Percentiles rank a stretch among this genome's conserved stretches.
These are phyloP conservation scores for Carassius auratus DNA, from an alignment of 2,113 vertebrate genomes.

Conservation along the genomic window DNA sequence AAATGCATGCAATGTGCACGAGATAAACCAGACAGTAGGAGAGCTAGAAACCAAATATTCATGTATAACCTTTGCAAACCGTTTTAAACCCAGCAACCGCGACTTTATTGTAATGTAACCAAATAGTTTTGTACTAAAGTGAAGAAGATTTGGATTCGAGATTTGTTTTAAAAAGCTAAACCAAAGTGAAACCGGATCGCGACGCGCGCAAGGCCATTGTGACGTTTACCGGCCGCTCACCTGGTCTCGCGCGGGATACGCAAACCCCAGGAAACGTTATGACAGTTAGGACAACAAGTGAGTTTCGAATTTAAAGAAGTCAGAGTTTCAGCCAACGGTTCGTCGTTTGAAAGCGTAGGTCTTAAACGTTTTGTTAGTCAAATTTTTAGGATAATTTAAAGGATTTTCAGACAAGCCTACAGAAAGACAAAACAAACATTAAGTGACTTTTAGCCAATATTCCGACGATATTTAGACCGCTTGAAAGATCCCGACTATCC, in stretches of 20 bases:
- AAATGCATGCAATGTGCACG: conserved; percentile 46
- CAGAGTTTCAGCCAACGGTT: neutral
- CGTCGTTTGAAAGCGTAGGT: neutral
- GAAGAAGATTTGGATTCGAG: conserved; percentile 17
- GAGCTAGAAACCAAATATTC: conserved; percentile 72
- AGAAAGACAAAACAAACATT: neutral
- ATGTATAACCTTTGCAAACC: neutral
- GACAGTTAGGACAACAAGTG: conserved; percentile 48
- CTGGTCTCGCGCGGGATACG: conserved; percentile 53
- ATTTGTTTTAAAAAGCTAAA: conserved; percentile 46
- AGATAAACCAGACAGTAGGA: conserved; percentile 43
- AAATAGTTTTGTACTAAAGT: conserved; percentile 16
- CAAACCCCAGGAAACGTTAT: conserved; percentile 41
- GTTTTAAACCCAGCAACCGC: conserved; percentile 30
- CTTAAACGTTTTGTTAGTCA: neutral
- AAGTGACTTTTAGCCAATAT: neutral
- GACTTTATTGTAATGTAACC: conserved; percentile 23
- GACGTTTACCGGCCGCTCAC: conserved; percentile 62
- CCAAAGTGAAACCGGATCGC: conserved; percentile 63
- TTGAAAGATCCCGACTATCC: conserved; percentile 64
- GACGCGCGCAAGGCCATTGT: conserved; percentile 54
- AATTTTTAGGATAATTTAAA: neutral
- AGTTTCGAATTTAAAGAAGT: conserved; percentile 9
- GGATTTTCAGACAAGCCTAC: neutral
- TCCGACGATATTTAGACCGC: neutral